These are phyloP conservation scores for Amblyteles armatorius DNA, from an alignment of 2,888 invertebrate species.

Conservation along the genomic window DNA sequence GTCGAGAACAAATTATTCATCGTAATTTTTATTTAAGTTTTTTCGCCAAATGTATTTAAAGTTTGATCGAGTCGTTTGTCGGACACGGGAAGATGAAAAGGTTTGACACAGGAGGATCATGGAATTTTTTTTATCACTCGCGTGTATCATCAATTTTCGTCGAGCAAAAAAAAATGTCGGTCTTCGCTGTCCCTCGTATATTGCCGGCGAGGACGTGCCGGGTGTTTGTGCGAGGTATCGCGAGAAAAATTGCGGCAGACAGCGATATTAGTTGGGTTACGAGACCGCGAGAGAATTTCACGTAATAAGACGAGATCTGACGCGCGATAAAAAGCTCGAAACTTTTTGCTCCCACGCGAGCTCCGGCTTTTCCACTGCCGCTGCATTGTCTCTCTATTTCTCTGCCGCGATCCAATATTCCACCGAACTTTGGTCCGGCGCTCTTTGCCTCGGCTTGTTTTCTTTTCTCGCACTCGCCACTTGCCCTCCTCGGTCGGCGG, in stretches of 20 bases:
- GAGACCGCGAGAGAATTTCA: constrained; percentile 37
- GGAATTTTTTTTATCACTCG: background rate
- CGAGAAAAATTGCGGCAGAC: background rate
- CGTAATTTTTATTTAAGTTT: too few relatives aligned
- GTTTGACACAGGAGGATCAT: background rate
- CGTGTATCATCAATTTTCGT: background rate
- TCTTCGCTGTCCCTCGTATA: background rate
- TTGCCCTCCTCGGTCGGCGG: background rate
- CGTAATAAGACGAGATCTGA: constrained; percentile 55
- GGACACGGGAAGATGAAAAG: background rate
- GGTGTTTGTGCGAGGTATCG: constrained; percentile 1
- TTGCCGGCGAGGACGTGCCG: background rate
- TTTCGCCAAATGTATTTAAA: background rate
- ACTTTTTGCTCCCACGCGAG: constrained; percentile 40
- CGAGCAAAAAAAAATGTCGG: background rate
- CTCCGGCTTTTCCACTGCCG: constrained; percentile 35
- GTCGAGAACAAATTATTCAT: too few relatives aligned
- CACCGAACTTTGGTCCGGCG: constrained; percentile 50
- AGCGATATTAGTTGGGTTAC: constrained; percentile 9
- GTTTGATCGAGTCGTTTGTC: background rate
- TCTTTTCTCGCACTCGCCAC: constrained; percentile 11
- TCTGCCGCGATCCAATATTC: constrained; percentile 61
- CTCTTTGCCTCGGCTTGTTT: constrained; percentile 4
- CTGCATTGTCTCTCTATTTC: constrained; percentile 38
- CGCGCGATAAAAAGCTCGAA: constrained; percentile 58